These are phyloP conservation scores for Tragopan temminckii DNA, from an alignment of 2,797 vertebrate species.

Conservation along the genomic window DNA sequence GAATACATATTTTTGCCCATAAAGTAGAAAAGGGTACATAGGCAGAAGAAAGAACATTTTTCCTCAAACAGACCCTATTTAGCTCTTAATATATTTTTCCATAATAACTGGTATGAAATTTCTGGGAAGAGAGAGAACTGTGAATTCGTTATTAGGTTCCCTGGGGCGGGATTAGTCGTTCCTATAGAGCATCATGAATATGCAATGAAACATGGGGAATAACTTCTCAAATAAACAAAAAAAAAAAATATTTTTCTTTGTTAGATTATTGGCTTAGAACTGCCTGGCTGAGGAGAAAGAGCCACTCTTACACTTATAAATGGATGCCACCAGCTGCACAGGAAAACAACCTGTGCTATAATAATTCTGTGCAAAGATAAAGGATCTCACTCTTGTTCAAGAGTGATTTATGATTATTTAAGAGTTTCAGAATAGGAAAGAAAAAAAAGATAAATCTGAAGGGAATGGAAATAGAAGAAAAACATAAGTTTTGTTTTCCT, in stretches of 20 bases:
- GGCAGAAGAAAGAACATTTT: not conserved
- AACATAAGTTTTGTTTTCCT: not conserved
- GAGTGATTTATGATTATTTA: not conserved
- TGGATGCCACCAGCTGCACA: constrained; percentile 11
- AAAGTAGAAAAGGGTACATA: not conserved
- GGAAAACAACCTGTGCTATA: not conserved
- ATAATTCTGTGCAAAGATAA: not conserved
- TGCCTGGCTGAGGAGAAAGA: not conserved
- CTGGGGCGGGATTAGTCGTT: not conserved
- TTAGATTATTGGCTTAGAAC: not conserved
- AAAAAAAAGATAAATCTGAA: not conserved
- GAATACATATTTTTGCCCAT: not conserved
- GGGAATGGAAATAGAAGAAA: not conserved
- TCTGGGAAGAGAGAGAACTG: not conserved
- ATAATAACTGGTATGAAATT: not conserved
- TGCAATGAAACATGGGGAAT: not conserved
- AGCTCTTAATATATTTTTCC: not conserved
- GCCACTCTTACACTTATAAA: not conserved
- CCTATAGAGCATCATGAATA: not conserved
- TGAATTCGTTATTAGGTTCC: not conserved
- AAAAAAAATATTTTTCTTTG: not conserved
- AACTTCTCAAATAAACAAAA: not conserved
- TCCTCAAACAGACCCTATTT: not conserved
- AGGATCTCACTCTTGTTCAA: not conserved
- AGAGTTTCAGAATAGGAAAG: not conserved